phyloP scores from a whole-genome alignment of 2,888 invertebrate genomes.

The Nephrocerus scutellatus region DNA sequence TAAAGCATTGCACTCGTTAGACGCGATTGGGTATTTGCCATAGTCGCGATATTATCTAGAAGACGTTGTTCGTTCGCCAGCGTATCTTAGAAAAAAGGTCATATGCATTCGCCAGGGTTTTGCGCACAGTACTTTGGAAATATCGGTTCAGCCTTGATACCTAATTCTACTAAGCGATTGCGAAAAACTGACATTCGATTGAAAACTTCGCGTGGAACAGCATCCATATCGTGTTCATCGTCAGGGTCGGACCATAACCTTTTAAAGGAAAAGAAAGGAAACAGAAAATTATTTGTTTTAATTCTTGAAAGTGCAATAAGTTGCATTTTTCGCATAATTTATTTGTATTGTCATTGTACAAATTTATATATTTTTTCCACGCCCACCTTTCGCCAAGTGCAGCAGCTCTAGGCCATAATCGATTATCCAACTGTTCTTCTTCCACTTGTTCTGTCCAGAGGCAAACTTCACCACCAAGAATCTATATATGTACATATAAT shows the following conservation, averaged over 20 bases:
- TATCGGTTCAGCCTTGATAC: constrained; percentile 46
- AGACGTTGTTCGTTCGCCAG: no score
- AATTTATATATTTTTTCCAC: neutral
- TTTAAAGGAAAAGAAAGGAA: constrained; percentile 8
- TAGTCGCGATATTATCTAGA: no score
- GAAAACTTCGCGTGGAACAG: constrained; percentile 44
- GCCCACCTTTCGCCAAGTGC: constrained; percentile 67
- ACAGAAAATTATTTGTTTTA: neutral
- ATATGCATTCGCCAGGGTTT: constrained; percentile 49
- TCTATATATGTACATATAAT: constrained; percentile 24
- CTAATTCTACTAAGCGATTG: constrained; percentile 45
- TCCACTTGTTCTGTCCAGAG: constrained; percentile 81
- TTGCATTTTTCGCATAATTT: neutral
- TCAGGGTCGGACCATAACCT: constrained; percentile 47
- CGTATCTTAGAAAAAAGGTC: constrained; percentile 39
- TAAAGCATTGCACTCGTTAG: no score
- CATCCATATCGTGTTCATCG: constrained; percentile 45
- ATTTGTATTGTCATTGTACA: neutral
- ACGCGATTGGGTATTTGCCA: no score
- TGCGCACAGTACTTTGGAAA: constrained; percentile 48
- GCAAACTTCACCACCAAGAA: constrained; percentile 69
- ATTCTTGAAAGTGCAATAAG: neutral
- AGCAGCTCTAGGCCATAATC: constrained; percentile 76
- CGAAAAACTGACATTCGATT: constrained; percentile 46
- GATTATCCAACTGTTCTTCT: constrained; percentile 64